A percentile compares a stretch with the other conserved stretches of the same genome.
Evolutionary conservation across 2,888 invertebrate species (phyloP).

Genomic region (Euproctis similis): DNA sequence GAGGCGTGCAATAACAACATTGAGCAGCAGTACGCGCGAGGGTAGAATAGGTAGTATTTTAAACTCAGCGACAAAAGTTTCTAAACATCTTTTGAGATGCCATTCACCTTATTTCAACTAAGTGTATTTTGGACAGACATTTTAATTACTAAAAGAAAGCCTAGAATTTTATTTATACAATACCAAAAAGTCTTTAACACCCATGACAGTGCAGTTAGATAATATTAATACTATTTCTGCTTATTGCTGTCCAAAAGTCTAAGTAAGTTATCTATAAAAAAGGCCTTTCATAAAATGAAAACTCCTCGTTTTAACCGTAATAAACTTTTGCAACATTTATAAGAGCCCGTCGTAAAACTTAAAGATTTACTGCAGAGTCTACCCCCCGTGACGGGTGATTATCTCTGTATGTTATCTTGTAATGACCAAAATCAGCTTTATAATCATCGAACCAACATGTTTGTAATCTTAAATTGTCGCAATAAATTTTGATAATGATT

Average conservation of each 20-base stretch:
- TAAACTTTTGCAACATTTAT: conserved; percentile 60
- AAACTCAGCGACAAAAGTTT: conserved; percentile 37
- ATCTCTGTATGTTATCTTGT: conserved; percentile 40
- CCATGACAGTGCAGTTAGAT: too few relatives aligned
- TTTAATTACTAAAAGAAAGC: conserved; percentile 8
- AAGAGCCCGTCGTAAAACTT: conserved; percentile 53
- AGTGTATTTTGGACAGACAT: conserved; percentile 5
- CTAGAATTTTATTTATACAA: too few relatives aligned
- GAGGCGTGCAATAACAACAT: conserved; percentile 55
- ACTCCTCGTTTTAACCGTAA: conserved; percentile 55
- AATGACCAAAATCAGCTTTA: conserved; percentile 24
- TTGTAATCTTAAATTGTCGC: too few relatives aligned
- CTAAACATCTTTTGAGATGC: conserved; percentile 32
- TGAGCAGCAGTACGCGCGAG: conserved; percentile 47
- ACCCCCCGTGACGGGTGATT: conserved; percentile 51
- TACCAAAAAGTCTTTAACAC: too few relatives aligned
- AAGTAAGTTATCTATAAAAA: too few relatives aligned
- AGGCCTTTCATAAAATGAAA: too few relatives aligned
- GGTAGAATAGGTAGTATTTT: conserved; percentile 45
- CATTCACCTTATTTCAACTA: conserved; percentile 12
- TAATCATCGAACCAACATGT: too few relatives aligned
- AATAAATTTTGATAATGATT: too few relatives aligned
- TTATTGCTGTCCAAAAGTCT: too few relatives aligned
- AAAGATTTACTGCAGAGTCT: conserved; percentile 47
- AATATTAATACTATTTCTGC: too few relatives aligned